Evolutionary conservation across 2,888 invertebrate species (phyloP), one percentile per base, ranked within the genome.

Genomic region (Cylloceria caligata): DNA sequence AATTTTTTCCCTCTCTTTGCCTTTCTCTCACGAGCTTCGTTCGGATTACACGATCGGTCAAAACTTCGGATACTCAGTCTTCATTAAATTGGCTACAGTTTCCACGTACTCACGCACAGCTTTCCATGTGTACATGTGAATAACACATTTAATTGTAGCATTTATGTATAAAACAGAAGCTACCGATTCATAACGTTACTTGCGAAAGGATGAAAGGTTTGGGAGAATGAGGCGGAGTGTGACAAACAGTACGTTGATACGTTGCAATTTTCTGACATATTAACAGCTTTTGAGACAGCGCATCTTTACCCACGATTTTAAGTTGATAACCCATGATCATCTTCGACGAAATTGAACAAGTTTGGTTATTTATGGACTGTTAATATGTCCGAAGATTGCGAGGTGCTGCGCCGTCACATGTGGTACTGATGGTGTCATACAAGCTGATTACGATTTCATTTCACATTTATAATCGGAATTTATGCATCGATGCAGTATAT

Each of bases 51-150:
- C 30, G 5, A 30, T 5, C 30, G 30, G 30, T 30, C 16, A 57
- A 72, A 79, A 79, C 47, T 73, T 79, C 72, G 27, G 34, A 36
- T 34, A 60, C 19, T 34, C 39, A 30, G 69, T 57, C 57, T 80
- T 71, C 55, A 75, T 80, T 80, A 55, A 67, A 60, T 62, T 67
- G n/a, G 68, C 65, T 60, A 52, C 45, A 16, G 16, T 21, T 27
- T 30, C 42, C 62, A 64, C 30, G 21, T n/a, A n/a, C n/a, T n/a
- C n/a, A 60, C 24, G 19, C n/a, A 52, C 13, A 64, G 42, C 13
- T 24, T 68, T 39, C 6, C 21, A 39, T 69, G 5, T 49, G 21
- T 24, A 27, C 13, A 30, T 34, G 16, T 57, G 1, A 4, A 13
- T n/a, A n/a, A n/a, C n/a, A n/a, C 55, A 34, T 30, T 45, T 42